Evolutionary conservation across 2,888 invertebrate genomes (phyloP).

Genomic region (Norana najaformis): DNA sequence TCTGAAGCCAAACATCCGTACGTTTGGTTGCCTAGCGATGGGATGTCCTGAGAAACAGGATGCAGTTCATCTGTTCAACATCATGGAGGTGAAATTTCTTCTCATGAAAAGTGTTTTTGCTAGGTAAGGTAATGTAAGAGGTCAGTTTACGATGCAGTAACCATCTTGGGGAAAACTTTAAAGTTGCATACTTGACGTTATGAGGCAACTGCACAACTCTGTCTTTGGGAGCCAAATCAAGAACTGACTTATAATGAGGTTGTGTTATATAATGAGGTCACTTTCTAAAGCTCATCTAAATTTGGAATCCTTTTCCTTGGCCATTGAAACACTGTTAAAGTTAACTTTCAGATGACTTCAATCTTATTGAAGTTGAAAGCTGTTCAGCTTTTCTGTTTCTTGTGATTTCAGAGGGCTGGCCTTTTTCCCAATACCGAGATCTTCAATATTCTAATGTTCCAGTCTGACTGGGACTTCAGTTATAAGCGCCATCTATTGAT

Average conservation of each 20-base stretch:
- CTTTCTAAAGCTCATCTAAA: too few relatives aligned
- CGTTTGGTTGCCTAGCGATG: conserved; percentile 83
- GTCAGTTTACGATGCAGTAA: not conserved
- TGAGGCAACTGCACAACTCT: not conserved
- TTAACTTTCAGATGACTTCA: not conserved
- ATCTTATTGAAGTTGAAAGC: conserved; percentile 29
- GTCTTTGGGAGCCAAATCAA: not conserved
- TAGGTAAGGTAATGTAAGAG: not conserved
- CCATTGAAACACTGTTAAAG: not conserved
- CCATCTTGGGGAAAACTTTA: not conserved
- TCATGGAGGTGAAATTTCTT: conserved; percentile 69
- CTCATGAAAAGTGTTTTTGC: not conserved
- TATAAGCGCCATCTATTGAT: conserved; percentile 75
- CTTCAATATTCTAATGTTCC: conserved; percentile 73
- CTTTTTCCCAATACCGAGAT: conserved; percentile 73
- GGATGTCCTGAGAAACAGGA: conserved; percentile 73
- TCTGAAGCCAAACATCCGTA: conserved; percentile 64
- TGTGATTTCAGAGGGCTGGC: conserved; percentile 64
- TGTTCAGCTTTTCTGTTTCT: not conserved
- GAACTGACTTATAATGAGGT: not conserved
- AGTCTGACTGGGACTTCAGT: conserved; percentile 68
- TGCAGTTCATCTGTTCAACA: conserved; percentile 71
- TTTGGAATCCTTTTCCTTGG: too few relatives aligned
- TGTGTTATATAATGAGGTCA: not conserved
- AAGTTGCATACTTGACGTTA: not conserved